Conservation (phyloP, 2,888 invertebrate species). For the Ceratothoa steindachneri region DNA sequence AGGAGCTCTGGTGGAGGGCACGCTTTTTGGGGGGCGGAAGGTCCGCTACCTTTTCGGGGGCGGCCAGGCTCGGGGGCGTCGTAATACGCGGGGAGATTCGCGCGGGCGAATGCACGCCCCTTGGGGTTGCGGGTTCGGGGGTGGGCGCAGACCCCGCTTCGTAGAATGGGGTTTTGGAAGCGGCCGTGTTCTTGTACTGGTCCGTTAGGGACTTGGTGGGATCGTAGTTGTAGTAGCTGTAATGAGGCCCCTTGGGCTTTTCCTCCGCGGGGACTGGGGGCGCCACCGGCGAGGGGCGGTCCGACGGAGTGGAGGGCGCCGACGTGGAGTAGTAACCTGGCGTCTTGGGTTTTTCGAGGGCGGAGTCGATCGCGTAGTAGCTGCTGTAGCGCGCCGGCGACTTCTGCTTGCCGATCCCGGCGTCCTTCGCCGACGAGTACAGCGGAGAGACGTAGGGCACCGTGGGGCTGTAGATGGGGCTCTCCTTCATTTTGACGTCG, state of each 20-base stretch:
- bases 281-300: constrained; percentile 37
- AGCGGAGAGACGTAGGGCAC: constrained; percentile 43
- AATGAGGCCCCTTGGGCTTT: constrained; percentile 36
- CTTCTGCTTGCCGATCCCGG: constrained; percentile 38
- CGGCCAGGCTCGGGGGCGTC: neutral
- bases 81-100: neutral
- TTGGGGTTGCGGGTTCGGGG: constrained; percentile 9
- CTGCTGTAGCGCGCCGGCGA: constrained; percentile 40
- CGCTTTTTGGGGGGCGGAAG: constrained; percentile 3
- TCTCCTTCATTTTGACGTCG: constrained; percentile 39
- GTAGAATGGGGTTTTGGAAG: neutral
- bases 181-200: constrained; percentile 42
- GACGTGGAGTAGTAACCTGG: constrained; percentile 44
- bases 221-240: constrained; percentile 44
- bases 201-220: constrained; percentile 47
- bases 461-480: constrained; percentile 44
- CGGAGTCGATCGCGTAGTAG: constrained; percentile 36
- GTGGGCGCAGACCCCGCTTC: neutral
- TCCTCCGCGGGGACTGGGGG: constrained; percentile 16
- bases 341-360: constrained; percentile 43
- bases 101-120: neutral
- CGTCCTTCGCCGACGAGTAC: constrained; percentile 36
- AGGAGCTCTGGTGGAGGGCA: neutral
- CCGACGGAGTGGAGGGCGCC: constrained; percentile 43
- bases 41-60: constrained; percentile 4